A percentile compares a stretch with the other conserved stretches of the same genome.
Conservation (phyloP, 2,888 invertebrate species). For the Tiphia femorata region DNA sequence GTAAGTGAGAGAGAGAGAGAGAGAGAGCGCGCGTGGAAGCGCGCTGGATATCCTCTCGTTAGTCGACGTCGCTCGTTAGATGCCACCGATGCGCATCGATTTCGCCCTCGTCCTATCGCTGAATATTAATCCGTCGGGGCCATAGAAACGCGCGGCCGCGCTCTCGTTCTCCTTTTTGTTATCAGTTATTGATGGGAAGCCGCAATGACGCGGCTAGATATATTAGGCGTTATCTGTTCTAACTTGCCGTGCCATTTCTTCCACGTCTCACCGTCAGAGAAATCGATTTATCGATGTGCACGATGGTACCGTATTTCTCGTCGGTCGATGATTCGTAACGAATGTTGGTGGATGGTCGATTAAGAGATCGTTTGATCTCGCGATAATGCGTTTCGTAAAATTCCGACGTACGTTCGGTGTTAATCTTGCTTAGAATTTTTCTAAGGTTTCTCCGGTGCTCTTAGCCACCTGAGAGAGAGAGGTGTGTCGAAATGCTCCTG, state of each 20-base stretch:
- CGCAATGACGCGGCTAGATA: too few species aligned
- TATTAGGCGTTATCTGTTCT: too few species aligned
- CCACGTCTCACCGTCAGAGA: conserved; percentile 38
- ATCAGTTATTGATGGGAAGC: background rate
- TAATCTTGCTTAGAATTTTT: too few species aligned
- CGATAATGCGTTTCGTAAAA: too few species aligned
- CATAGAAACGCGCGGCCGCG: background rate
- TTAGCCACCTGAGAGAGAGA: conserved; percentile 57
- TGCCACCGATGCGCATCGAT: background rate
- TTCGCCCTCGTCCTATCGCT: background rate
- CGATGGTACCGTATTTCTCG: too few species aligned
- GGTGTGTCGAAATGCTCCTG: conserved; percentile 63
- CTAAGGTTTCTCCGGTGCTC: conserved; percentile 57
- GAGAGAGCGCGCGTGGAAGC: background rate
- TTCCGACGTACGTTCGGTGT: too few species aligned
- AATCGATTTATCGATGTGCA: conserved; percentile 53
- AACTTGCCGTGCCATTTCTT: background rate
- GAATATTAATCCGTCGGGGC: background rate
- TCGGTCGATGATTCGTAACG: too few species aligned
- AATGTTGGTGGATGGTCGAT: too few species aligned
- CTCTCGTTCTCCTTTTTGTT: background rate
- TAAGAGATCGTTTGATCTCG: too few species aligned
- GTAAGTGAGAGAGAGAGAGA: too few species aligned
- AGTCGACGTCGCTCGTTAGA: too few species aligned
- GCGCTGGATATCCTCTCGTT: too few species aligned